Base-by-base conservation (phyloP, 2,888 invertebrate species). In the Nemurella pictetii region DNA sequence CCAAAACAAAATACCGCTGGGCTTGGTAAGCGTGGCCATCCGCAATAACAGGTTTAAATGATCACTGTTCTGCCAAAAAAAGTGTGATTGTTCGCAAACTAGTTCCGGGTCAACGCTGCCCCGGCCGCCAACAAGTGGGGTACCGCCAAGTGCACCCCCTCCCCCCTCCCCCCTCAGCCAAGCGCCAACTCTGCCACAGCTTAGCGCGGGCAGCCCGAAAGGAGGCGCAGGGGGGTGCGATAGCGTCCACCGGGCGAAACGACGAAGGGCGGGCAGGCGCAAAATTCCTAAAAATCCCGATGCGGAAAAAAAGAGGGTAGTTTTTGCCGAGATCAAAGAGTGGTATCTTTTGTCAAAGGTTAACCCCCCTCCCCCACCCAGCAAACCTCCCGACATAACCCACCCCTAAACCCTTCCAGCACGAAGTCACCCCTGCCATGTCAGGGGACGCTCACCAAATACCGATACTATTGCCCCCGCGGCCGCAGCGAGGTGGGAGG, bases 341-440 rank as follows among this genome's bases (percentile, higher is more conserved):
- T 55, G 55, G 28, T 25, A 82, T 82, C 82, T 82, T 82, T 82
- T 82, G 82, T 82, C 82, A 82, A 82, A 82, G 82, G 82, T 82
- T 82, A 82, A 82, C 55, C 82, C 55, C 27, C 9, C 55, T 25
- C 73, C 5, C 29, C 72, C 82, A 28, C 55, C 20, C 72, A 25
- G n/a, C 81, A n/a, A n/a, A n/a, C n/a, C n/a, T n/a, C n/a, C n/a
- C n/a, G n/a, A n/a, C n/a, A n/a, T n/a, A n/a, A 32, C 81, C 36
- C 81, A 20, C 81, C 36, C 55, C 36, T 29, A 5, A 26, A 26
- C 75, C 28, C 75, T 75, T 27, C 75, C 75, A 2, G 75, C 2
- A 9, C 75, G 5, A 75, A 27, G 55, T 55, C 32, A 28, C 80
- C 32, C 80, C 26, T 25, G 32, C 20, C 32, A 35, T 30, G 32